These are phyloP conservation scores for Lagopus muta DNA, from an alignment of 2,113 vertebrate species.

Conservation along the genomic window DNA sequence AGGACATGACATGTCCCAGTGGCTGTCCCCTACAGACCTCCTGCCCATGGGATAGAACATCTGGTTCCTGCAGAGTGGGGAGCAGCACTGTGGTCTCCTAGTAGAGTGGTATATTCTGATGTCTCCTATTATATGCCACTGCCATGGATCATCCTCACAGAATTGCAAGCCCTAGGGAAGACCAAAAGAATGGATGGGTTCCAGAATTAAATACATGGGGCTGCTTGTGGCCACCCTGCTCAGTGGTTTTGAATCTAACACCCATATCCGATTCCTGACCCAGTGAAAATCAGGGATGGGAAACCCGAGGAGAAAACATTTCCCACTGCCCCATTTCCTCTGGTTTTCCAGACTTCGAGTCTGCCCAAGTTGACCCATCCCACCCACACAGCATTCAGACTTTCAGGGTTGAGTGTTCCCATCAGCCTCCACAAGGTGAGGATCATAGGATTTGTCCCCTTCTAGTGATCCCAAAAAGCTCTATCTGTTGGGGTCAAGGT, in stretches of 20 bases:
- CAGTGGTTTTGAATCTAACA: background rate
- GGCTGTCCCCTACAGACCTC: background rate
- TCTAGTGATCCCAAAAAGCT: background rate
- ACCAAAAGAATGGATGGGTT: background rate
- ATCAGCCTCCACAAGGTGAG: background rate
- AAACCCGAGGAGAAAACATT: background rate
- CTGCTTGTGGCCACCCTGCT: background rate
- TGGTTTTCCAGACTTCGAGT: background rate
- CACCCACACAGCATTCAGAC: background rate
- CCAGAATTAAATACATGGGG: background rate
- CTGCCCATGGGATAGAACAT: background rate
- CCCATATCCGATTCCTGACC: background rate
- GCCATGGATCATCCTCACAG: background rate
- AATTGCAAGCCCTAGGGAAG: background rate
- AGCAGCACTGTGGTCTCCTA: background rate
- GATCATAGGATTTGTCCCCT: background rate
- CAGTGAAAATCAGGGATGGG: rapidly evolving
- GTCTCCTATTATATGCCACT: background rate
- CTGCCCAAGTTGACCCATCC: background rate
- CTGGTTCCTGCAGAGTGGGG: rapidly evolving
- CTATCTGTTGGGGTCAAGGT: background rate
- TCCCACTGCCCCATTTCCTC: background rate
- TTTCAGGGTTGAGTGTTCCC: background rate
- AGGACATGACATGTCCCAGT: background rate
- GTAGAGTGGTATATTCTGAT: too few relatives aligned